Evolutionary conservation across 2,797 vertebrate species (phyloP).

Genomic region (Pseudochirops cupreus): DNA sequence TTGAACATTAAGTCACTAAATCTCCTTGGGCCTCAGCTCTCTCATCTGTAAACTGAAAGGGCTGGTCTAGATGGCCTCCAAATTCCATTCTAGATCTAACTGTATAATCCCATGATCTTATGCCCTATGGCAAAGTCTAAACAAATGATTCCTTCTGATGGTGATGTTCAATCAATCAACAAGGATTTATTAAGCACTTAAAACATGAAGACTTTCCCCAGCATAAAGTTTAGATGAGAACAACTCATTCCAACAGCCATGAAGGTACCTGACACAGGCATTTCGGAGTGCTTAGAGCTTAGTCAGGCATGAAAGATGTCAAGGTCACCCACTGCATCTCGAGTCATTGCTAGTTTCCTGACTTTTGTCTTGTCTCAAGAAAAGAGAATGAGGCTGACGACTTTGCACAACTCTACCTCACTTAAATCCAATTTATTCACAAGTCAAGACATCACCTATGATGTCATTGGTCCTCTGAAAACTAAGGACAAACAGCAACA

Average conservation of each 20-base stretch:
- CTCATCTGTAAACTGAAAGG: not conserved
- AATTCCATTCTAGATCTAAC: not conserved
- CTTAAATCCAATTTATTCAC: not conserved
- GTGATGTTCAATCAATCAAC: not conserved
- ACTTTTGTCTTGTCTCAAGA: not conserved
- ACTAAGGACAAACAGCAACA: not conserved
- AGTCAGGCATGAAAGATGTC: not conserved
- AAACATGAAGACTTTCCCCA: not conserved
- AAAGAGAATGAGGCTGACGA: not conserved
- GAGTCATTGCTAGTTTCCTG: not conserved
- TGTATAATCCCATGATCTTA: not conserved
- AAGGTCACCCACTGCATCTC: not conserved
- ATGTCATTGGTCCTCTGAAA: not conserved
- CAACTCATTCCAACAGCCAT: not conserved
- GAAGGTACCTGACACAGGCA: not conserved
- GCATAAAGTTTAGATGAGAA: not conserved
- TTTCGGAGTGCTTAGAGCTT: not conserved
- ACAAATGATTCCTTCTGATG: not conserved
- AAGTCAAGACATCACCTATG: not conserved
- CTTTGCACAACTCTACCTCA: not conserved
- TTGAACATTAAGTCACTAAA: not conserved
- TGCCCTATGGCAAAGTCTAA: not conserved
- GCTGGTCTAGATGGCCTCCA: not conserved
- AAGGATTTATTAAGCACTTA: not conserved
- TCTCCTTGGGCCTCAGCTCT: not conserved